Percentiles rank a stretch among this genome's conserved stretches.
Conservation (phyloP, 2,888 invertebrate genomes). For the Eledona agricola region DNA sequence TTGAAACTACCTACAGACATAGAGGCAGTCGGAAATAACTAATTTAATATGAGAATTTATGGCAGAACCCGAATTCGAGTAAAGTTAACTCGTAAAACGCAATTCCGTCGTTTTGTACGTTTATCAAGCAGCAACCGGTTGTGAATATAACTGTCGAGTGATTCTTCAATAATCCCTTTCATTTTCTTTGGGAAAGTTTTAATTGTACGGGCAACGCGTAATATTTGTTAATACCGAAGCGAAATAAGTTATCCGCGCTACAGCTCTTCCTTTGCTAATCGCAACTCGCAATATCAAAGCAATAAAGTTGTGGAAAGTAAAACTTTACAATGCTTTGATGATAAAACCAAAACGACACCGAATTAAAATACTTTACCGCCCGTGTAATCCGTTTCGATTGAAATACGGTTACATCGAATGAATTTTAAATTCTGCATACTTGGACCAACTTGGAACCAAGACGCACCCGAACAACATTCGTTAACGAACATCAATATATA, state of each 20-base stretch:
- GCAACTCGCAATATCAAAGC: conserved; percentile 40
- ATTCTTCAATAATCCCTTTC: no score
- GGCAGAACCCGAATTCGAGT: no score
- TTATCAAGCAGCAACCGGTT: no score
- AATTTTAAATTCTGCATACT: conserved; percentile 47
- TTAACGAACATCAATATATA: conserved; percentile 64
- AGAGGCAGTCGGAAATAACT: no score
- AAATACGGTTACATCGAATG: conserved; percentile 53
- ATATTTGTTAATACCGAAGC: no score
- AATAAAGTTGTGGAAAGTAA: conserved; percentile 42
- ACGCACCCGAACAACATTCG: conserved; percentile 55
- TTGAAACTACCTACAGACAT: no score
- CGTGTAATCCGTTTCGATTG: conserved; percentile 55
- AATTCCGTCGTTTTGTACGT: no score
- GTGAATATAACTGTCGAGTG: no score
- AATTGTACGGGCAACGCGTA: no score
- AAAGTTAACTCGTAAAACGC: no score
- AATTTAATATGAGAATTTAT: no score
- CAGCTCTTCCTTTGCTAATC: conserved; percentile 12
- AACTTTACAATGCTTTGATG: conserved; percentile 47
- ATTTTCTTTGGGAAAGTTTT: no score
- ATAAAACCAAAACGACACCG: conserved; percentile 46
- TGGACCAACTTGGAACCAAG: conserved; percentile 31
- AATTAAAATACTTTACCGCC: conserved; percentile 53
- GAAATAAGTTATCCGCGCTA: conserved; percentile 7